These are phyloP conservation scores for Daktulosphaira vitifoliae DNA, from an alignment of 1,140 invertebrate species.

Conservation along the genomic window DNA sequence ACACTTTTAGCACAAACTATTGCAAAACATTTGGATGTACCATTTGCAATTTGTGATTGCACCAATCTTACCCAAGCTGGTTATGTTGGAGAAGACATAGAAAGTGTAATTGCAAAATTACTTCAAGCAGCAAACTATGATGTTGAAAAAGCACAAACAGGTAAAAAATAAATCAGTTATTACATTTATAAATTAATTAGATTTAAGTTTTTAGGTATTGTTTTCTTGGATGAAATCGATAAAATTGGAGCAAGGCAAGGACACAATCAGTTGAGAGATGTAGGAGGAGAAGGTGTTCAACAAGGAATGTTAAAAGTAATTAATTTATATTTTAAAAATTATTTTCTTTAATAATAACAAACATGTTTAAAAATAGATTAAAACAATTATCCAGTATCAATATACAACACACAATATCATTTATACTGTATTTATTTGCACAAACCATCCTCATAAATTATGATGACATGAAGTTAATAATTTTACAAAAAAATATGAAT, in stretches of 20 bases:
- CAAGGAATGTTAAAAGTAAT: conserved; percentile 91
- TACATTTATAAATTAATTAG: too few relatives aligned
- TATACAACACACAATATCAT: too few relatives aligned
- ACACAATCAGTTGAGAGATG: conserved; percentile 92
- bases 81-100: conserved; percentile 99
- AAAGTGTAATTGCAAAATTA: conserved; percentile 95
- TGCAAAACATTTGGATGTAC: conserved; percentile 90
- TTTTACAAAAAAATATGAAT: too few relatives aligned
- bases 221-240: conserved; percentile 99
- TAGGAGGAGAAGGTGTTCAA: conserved; percentile 96
- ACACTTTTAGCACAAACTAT: conserved; percentile 95
- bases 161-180: too few relatives aligned
- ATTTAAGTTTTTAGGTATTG: conserved; percentile 64
- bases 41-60: conserved; percentile 99
- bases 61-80: conserved; percentile 98
- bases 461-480: too few relatives aligned
- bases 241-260: conserved; percentile 98
- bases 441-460: too few relatives aligned
- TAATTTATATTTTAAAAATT: too few relatives aligned
- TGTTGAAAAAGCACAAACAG: conserved; percentile 91
- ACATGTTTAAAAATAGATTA: too few relatives aligned
- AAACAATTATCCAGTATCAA: too few relatives aligned
- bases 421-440: too few relatives aligned
- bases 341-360: too few relatives aligned
- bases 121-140: conserved; percentile 95